Evolutionary conservation across 2,888 invertebrate species (phyloP).

Genomic region (Nomada ferruginata): DNA sequence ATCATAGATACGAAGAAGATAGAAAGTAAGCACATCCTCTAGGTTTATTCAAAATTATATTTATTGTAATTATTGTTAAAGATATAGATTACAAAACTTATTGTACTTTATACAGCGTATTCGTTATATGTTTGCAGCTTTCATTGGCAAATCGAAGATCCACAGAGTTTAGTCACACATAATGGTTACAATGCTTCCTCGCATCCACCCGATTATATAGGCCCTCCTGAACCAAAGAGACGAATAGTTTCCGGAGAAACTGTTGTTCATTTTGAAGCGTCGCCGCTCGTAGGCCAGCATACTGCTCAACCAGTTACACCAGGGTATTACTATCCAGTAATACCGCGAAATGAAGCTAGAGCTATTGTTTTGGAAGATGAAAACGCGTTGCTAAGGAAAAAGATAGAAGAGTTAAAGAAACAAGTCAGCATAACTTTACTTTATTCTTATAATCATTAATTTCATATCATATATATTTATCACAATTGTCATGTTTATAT

Average conservation of each 20-base stretch:
- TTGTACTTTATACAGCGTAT: neutral
- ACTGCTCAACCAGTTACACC: slow-evolving; percentile 78
- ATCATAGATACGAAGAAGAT: slow-evolving; percentile 79
- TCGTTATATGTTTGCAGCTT: slow-evolving; percentile 66
- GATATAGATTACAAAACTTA: neutral
- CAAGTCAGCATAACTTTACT: slow-evolving; percentile 84
- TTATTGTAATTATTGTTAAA: neutral
- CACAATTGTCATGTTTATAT: neutral
- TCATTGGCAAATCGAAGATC: slow-evolving; percentile 81
- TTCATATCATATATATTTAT: neutral
- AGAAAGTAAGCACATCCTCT: slow-evolving; percentile 72
- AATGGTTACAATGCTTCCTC: slow-evolving; percentile 78
- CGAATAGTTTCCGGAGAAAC: slow-evolving; percentile 80
- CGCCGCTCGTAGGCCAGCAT: slow-evolving; percentile 80
- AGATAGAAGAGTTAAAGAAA: slow-evolving; percentile 89
- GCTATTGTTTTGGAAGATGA: slow-evolving; percentile 88
- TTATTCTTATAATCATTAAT: neutral
- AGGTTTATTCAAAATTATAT: neutral
- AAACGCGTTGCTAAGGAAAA: slow-evolving; percentile 88
- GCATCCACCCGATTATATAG: slow-evolving; percentile 80
- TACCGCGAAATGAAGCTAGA: slow-evolving; percentile 82
- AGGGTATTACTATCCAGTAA: slow-evolving; percentile 82
- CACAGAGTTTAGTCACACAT: slow-evolving; percentile 76
- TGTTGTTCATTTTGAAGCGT: slow-evolving; percentile 80
- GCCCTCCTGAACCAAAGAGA: slow-evolving; percentile 81